Conservation (phyloP, 1,140 invertebrate genomes). For the Lasioglossum baleicum region DNA sequence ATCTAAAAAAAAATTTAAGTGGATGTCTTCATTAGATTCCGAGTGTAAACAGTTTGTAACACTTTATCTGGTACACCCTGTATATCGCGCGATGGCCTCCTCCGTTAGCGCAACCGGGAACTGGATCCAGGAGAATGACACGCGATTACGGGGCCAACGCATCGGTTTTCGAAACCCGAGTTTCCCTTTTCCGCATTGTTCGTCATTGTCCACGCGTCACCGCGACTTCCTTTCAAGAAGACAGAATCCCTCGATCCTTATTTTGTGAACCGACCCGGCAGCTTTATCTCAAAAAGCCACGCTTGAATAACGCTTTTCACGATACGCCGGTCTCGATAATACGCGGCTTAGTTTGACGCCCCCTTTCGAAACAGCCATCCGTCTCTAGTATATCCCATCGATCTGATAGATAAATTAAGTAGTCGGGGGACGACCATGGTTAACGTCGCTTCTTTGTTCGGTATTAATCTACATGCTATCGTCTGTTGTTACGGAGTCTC, state of each 20-base stretch:
- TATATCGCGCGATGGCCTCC: too few species aligned
- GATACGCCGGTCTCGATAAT: not conserved
- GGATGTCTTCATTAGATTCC: too few species aligned
- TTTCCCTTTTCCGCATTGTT: slow-evolving; percentile 7
- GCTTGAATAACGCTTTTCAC: slow-evolving; percentile 36
- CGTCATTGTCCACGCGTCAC: not conserved
- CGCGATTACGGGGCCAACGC: not conserved
- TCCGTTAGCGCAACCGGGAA: too few species aligned
- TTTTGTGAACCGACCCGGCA: not conserved
- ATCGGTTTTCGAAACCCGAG: not conserved
- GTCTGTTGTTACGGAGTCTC: too few species aligned
- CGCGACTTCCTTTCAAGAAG: slow-evolving; percentile 3
- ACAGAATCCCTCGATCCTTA: slow-evolving; percentile 4
- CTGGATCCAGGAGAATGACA: not conserved
- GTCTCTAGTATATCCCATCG: not conserved
- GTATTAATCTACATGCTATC: not conserved
- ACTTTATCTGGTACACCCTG: too few species aligned
- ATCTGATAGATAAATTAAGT: not conserved
- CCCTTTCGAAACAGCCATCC: not conserved
- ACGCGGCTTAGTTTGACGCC: slow-evolving; percentile 7
- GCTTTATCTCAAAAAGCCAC: slow-evolving; percentile 36
- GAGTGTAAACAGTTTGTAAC: too few species aligned
- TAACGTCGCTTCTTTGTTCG: not conserved
- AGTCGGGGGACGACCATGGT: slow-evolving; percentile 5
- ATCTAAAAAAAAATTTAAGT: too few species aligned